Conservation (phyloP, 2,113 vertebrate species). For the Rhinoptilus africanus region DNA sequence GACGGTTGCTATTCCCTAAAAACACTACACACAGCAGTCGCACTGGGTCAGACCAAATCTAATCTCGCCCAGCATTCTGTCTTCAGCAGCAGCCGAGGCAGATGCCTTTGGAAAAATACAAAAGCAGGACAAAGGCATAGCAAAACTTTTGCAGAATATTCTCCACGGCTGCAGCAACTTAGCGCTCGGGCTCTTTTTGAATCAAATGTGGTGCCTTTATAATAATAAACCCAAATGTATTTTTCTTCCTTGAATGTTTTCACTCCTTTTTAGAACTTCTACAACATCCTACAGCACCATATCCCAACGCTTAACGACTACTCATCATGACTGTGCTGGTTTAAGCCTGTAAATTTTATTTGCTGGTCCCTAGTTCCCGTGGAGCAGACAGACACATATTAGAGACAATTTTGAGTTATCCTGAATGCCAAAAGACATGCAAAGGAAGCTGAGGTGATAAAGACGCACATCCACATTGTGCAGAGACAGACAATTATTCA, state of each 20-base stretch:
- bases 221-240: not conserved
- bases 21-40: not conserved
- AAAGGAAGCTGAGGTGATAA: not conserved
- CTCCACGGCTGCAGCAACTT: not conserved
- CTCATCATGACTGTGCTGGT: fast-evolving
- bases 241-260: not conserved
- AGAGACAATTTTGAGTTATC: not conserved
- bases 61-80: not conserved
- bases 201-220: not conserved
- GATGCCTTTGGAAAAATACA: not conserved
- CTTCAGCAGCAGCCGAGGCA: not conserved
- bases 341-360: not conserved
- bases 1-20: not conserved
- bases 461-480: not conserved
- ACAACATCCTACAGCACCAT: not conserved
- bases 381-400: not conserved
- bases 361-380: not conserved
- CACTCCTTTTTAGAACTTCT: not conserved
- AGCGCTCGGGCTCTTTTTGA: not conserved
- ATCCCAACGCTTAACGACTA: not conserved
- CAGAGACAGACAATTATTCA: not conserved
- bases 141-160: not conserved
- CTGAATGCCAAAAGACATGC: not conserved
- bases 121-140: not conserved
- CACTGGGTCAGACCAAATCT: not conserved